Evolutionary conservation across 1,140 invertebrate genomes (phyloP).

Genomic region (Papilio glaucus): DNA sequence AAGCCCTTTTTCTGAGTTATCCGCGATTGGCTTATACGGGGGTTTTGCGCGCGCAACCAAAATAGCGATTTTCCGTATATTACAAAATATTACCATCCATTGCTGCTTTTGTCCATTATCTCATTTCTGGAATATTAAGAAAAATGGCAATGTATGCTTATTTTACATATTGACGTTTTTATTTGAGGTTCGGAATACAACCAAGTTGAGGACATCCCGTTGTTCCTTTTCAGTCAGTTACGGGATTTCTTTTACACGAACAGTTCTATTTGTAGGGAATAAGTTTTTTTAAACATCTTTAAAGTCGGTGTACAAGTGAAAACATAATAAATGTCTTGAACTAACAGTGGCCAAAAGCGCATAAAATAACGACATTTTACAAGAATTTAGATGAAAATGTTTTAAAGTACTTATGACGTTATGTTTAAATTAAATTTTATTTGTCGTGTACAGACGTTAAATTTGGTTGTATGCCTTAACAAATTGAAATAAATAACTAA

Average conservation of each 20-base stretch:
- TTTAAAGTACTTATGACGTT: too few species aligned
- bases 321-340: neutral
- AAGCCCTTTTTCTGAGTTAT: constrained; percentile 58
- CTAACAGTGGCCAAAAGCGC: neutral
- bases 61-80: neutral
- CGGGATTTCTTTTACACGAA: constrained; percentile 14
- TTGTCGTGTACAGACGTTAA: too few species aligned
- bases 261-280: neutral
- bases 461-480: too few species aligned
- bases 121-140: neutral
- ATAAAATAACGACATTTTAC: neutral
- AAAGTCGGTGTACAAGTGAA: neutral
- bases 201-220: neutral
- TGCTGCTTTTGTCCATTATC: constrained; percentile 33
- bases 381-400: neutral
- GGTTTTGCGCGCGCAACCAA: constrained; percentile 61
- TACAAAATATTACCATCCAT: constrained; percentile 36
- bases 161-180: neutral
- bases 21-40: constrained; percentile 60
- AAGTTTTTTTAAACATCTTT: neutral
- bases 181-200: neutral
- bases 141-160: constrained; percentile 40
- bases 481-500: too few species aligned
- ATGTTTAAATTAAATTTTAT: too few species aligned
- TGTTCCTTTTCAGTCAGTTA: constrained; percentile 15